phyloP scores from a whole-genome alignment of 2,797 vertebrate species.

The Sarcoramphus papa region DNA sequence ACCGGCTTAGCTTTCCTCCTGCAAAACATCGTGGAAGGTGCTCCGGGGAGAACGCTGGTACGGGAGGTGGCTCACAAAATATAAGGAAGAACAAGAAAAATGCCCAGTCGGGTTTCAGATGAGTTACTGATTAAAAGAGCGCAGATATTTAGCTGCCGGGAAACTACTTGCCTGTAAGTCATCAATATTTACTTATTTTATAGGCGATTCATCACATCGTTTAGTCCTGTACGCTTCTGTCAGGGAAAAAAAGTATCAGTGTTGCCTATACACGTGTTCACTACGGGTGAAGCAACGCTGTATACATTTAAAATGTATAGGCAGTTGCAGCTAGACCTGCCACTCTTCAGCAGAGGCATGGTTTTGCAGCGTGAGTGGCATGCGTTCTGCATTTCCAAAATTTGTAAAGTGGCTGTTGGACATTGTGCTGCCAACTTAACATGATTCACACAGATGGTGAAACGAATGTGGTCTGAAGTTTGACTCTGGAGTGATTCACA shows the following conservation, averaged over 20 bases:
- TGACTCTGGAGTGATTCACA: constrained; percentile 33
- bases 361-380: not conserved
- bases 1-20: rapidly evolving
- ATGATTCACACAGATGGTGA: not conserved
- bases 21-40: not conserved
- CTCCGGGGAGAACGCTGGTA: not conserved
- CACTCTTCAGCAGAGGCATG: not conserved
- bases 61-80: not conserved
- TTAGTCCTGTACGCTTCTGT: not conserved
- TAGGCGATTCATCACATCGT: not conserved
- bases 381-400: not conserved
- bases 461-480: constrained; percentile 14
- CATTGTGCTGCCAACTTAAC: not conserved
- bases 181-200: not conserved
- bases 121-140: not conserved
- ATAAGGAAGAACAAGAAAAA: not conserved
- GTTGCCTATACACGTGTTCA: rapidly evolving
- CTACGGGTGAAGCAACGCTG: not conserved
- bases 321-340: not conserved
- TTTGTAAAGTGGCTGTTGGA: not conserved
- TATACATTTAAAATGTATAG: rapidly evolving
- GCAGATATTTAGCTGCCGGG: not conserved
- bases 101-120: not conserved
- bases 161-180: not conserved
- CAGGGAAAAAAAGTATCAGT: not conserved